Base-by-base conservation (phyloP, 2,888 invertebrate genomes). In the Pammene fasciana region DNA sequence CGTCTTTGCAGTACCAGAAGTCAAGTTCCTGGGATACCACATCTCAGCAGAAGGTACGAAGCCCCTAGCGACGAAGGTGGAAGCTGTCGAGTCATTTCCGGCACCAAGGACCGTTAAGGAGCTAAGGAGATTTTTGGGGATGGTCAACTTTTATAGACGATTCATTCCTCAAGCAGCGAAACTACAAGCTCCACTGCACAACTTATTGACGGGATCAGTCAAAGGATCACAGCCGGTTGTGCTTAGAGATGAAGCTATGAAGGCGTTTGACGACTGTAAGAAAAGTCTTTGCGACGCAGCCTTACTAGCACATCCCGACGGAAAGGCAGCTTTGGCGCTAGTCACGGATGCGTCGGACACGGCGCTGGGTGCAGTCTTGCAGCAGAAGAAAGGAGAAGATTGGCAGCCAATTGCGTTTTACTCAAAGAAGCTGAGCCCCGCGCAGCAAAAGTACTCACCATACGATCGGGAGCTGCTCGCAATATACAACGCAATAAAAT, bases 351-450 rank as follows among this genome's bases (percentile, higher is more conserved):
- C 84, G 3, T 85, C 83, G 0, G 78, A 82, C 59, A 67, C 45
- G 5, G 76, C 82, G 9, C 72, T 83, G 10, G 85, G 83, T 5
- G 81, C 79, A 5, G 77, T 74, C 0, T 48, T 86, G 13, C 79
- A 85, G 65, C 83, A 85, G 72, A 26, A 66, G 6, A 59, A 71
- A 9, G 57, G 74, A 8, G 64, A 73, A 26, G 26, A 67, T 0
- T 75, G 78, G 74, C 71, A 83, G 71, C 82, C 82, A 2, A 60
- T 84, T 1, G 78, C 78, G 5, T 85, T 83, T 65, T 83, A 79
- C 67, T 81, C 80, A 5, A 75, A 73, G 59, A 83, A 80, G 56
- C 70, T 84, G 0, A 74, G 68, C n/a, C 52, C 74, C 16, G 36
- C 36, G 7, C 36, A 36, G 36, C 4, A 36, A 36, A 4, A 36